Conservation (phyloP, 2,888 invertebrate genomes). For the Polydrusus cervinus region DNA sequence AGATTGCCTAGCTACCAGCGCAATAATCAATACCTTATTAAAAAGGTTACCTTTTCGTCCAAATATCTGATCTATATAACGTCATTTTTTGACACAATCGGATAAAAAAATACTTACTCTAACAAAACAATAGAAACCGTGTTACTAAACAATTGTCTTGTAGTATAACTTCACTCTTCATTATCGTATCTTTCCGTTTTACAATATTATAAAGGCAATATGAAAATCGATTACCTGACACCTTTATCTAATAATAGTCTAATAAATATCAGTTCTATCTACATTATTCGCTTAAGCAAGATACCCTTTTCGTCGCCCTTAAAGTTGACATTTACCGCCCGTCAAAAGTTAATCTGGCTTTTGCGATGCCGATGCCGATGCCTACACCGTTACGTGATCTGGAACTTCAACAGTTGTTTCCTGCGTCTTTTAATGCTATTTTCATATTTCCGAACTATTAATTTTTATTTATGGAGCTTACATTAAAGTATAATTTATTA, state of each 20-base stretch:
- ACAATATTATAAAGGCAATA: no score
- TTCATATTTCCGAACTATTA: constrained; percentile 67
- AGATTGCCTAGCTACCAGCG: no score
- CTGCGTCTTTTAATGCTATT: constrained; percentile 56
- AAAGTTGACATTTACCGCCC: constrained; percentile 67
- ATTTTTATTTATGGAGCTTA: constrained; percentile 62
- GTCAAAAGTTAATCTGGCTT: constrained; percentile 68
- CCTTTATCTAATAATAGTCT: constrained; percentile 40
- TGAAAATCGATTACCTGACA: background rate
- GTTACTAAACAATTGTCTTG: no score
- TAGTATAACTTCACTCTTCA: no score
- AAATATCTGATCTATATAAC: no score
- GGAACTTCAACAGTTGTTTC: constrained; percentile 67
- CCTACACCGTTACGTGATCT: constrained; percentile 69
- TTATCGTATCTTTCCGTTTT: no score
- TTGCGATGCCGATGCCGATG: constrained; percentile 62
- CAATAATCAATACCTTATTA: no score
- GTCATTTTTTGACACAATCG: no score
- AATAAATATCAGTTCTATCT: constrained; percentile 43
- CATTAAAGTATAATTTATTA: no score
- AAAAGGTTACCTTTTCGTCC: no score
- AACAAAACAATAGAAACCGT: no score
- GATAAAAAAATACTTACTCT: no score
- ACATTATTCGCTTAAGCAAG: constrained; percentile 42
- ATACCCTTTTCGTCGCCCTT: constrained; percentile 51